Evolutionary conservation across 2,113 vertebrate genomes (phyloP).

Genomic region (Isurus oxyrinchus): DNA sequence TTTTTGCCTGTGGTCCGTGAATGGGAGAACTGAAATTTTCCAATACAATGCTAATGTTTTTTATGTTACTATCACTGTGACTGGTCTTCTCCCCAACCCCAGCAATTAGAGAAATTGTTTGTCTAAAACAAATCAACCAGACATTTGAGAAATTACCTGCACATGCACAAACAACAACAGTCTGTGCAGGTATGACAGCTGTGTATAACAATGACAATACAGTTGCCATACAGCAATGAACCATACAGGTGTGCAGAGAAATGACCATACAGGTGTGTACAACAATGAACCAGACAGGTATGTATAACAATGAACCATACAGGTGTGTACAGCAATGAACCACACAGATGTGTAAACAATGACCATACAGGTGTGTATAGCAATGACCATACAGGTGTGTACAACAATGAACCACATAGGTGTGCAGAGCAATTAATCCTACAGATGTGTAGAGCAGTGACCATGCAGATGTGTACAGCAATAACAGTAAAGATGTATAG

Average conservation of each 20-base stretch:
- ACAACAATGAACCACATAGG: neutral
- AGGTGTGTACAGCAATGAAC: neutral
- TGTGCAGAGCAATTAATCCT: neutral
- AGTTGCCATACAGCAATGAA: too few relatives aligned
- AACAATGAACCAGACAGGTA: neutral
- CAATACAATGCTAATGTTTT: neutral
- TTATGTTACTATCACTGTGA: neutral
- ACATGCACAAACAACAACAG: neutral
- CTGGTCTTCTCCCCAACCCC: neutral
- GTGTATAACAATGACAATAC: neutral
- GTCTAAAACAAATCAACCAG: neutral
- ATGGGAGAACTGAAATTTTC: neutral
- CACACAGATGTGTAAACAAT: neutral
- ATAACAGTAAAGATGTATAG: too few relatives aligned
- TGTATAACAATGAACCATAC: neutral
- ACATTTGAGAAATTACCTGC: neutral
- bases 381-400: neutral
- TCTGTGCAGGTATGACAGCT: too few relatives aligned
- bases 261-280: neutral
- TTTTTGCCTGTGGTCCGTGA: neutral
- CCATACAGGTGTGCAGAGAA: neutral
- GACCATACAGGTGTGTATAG: neutral
- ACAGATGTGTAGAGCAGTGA: neutral
- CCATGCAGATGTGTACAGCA: neutral
- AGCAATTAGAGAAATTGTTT: neutral